Evolutionary conservation across 2,113 vertebrate species (phyloP), one percentile per base, ranked within the genome.

Genomic region (Nipponia nippon): DNA sequence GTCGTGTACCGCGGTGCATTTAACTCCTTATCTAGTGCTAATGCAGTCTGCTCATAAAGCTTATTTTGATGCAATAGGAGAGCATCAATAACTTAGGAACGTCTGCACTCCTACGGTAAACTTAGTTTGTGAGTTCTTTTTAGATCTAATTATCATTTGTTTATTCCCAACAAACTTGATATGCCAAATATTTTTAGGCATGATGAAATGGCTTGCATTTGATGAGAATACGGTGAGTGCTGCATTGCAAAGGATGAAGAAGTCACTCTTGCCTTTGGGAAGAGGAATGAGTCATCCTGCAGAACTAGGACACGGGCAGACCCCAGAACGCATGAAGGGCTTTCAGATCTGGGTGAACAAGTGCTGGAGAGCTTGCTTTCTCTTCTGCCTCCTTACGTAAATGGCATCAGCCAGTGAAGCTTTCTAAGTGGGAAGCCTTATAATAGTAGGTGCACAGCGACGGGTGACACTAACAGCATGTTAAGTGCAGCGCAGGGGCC

Each of bases 81-180:
- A 86, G 76, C 75, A 50, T 62, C 62, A 32, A 30, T 47, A 76
- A 6, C 65, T 63, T n/a, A 26, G 2, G 38, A 50, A 42, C 0
- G 1, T 36, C 80, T 78, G 75, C 27, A 36, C 67, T 53, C 58
- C 22, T 55, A 7, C 32, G 42, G 42, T 16, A 71, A 82, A 75
- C 72, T 79, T 34, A 26, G 17, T 71, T 32, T 67, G 71, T 34
- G 65, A 82, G 61, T 67, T 87, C 88, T 52, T 96, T 95, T 93
- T 93, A 96, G 89, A 80, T 90, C 81, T 87, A 65, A 53, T 19
- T 95, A 50, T 78, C 90, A 32, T 89, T 91, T n/a, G 61, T 95
- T 96, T 94, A 90, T 92, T 94, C 94, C 96, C 89, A 55, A n/a
- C 73, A 92, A 89, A 95, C 87, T 22, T 7, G 47, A 89, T 67